A percentile compares a stretch with the other conserved stretches of the same genome.
Conservation (phyloP, 2,797 vertebrate genomes). For the Acrocephalus scirpaceus region DNA sequence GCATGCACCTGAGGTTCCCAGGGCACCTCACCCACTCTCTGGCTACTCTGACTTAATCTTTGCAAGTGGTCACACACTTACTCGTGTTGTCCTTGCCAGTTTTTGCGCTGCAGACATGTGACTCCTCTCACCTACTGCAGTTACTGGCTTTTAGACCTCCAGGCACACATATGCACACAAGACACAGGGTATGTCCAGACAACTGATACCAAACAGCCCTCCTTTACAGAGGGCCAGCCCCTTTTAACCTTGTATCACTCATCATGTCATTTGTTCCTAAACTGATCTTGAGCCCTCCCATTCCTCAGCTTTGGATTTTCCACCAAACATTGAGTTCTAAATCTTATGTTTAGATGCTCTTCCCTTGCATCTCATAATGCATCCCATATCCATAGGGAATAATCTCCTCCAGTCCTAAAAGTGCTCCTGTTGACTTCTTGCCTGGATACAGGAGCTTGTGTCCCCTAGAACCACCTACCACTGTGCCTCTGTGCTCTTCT, state of each 20-base stretch:
- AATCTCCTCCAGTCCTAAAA: neutral
- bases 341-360: neutral
- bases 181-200: neutral
- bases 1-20: rapidly evolving
- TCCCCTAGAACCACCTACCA: neutral
- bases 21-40: neutral
- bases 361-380: neutral
- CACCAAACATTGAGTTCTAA: neutral
- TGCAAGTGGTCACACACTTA: neutral
- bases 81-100: neutral
- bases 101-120: neutral
- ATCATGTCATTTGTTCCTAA: neutral
- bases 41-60: neutral
- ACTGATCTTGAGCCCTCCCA: neutral
- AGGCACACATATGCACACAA: neutral
- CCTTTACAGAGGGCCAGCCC: neutral
- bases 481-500: neutral
- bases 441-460: neutral
- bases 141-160: neutral
- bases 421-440: neutral
- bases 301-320: neutral
- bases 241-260: neutral
- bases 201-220: neutral
- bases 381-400: neutral
- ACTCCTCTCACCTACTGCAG: neutral